Evolutionary conservation across 2,888 invertebrate genomes (phyloP), one percentile per base, ranked within the genome.

Genomic region (Ligdia adustata): DNA sequence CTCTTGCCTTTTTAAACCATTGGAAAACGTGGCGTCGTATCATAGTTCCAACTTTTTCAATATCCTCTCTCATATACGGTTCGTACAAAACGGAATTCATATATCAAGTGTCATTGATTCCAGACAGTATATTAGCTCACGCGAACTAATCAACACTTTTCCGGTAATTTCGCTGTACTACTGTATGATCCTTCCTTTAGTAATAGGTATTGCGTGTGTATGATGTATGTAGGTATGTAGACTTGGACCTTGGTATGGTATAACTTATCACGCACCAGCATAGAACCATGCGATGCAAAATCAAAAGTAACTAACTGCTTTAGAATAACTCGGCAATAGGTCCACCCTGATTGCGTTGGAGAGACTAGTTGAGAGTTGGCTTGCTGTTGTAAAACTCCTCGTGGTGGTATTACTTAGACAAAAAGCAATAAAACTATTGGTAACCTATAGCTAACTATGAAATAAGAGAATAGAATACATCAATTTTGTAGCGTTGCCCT

Each of bases 131-230:
- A 24, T 43, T 24, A 24, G 32, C 15, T 15, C 45, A 45, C 39
- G 38, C 28, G 9, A 32, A 13, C 28, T 14, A 40, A 11, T 27
- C 12, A 14, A 5, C 29, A 12, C 27, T 42, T 41, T 48, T 42
- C 45, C 44, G 41, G 34, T 31, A 31, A 27, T 46, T 34, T 40
- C 22, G 6, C 18, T 34, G 9, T 37, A 24, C 22, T 12, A 5
- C 18, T n/a, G 16, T 15, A 35, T 34, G 20, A 29, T 40, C 46
- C 53, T 46, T 40, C 44, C 37, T 43, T 20, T 22, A 38, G 39
- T 42, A 4, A 38, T 38, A 37, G n/a, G 4, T 24, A 13, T 44
- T 33, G 44, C 41, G 27, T 48, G 41, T 34, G 20, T 12, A 24
- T 24, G 9, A 6, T 24, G 2, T 6, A n/a, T 24, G n/a, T 24